Evolutionary conservation across 2,888 invertebrate genomes (phyloP), one percentile per base, ranked within the genome.

Genomic region (Morpho achilles): DNA sequence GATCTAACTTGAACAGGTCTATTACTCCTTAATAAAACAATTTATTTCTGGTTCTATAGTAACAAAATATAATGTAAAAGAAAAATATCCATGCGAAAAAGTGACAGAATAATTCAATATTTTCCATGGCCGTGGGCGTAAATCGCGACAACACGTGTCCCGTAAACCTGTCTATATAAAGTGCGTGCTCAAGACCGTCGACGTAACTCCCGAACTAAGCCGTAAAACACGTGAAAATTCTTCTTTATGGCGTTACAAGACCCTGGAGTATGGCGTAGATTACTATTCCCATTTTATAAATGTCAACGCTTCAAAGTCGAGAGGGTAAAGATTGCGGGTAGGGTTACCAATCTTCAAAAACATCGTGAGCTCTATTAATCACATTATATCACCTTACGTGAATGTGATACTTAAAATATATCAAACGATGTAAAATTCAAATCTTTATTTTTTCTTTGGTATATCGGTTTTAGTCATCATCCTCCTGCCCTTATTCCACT

Each of bases 181-280:
- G 58, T 60, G 63, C 65, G 66, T 58, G 62, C 58, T 50, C 54
- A 43, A 75, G 70, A 32, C 68, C 66, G 66, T 67, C 65, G 67
- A 67, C 74, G 76, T 76, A 76, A 78, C 77, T 80, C 72, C 70
- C 65, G 63, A 67, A 68, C 73, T 76, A 75, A 76, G 75, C 77
- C 80, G 78, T 79, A 79, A 78, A 82, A 76, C 79, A 80, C 78
- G 69, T 75, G 80, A 75, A 78, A 82, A 84, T 75, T 78, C 85
- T 78, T 74, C 80, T 84, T 86, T 86, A 84, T 78, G 77, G 76
- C 73, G 71, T 70, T 73, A 73, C 76, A 72, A 70, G 72, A 67
- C 64, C 58, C 65, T 68, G 64, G 71, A 68, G 68, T 61, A 58
- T 54, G 52, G 61, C 39, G 60, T 50, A 66, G 67, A 69, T 69